Percentiles rank a stretch among this genome's conserved stretches.
phyloP scores from a whole-genome alignment of 2,113 vertebrate species.

The Saguinus imperator region DNA sequence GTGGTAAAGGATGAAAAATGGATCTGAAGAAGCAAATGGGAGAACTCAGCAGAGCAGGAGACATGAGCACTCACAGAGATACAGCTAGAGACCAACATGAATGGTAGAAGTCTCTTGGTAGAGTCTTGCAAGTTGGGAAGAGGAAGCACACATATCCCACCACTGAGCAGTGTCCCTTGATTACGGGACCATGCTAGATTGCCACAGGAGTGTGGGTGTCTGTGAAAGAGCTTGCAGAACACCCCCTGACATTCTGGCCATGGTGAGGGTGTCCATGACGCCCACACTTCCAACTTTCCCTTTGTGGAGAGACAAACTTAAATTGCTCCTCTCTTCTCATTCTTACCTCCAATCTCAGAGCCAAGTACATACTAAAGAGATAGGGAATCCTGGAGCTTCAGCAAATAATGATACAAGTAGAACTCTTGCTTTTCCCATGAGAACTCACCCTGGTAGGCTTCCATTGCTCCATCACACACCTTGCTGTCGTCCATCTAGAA shows the following conservation, averaged over 20 bases:
- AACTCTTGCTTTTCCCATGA: background rate
- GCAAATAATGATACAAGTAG: background rate
- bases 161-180: too few species aligned
- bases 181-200: background rate
- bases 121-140: background rate
- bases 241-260: background rate
- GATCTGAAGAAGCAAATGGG: background rate
- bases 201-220: background rate
- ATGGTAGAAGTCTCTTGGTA: background rate
- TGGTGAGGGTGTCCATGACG: background rate
- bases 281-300: background rate
- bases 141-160: rapidly evolving
- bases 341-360: background rate
- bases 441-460: background rate
- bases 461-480: too few species aligned
- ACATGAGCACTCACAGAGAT: background rate
- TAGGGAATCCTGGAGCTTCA: background rate
- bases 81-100: background rate
- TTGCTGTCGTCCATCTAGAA: background rate
- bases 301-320: background rate
- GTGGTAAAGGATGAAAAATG: background rate
- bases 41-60: background rate
- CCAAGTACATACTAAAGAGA: background rate
- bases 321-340: background rate
- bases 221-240: background rate